A percentile compares a stretch with the other conserved stretches of the same genome.
Conservation (phyloP, 2,797 vertebrate genomes). For the Aratinga solstitialis region DNA sequence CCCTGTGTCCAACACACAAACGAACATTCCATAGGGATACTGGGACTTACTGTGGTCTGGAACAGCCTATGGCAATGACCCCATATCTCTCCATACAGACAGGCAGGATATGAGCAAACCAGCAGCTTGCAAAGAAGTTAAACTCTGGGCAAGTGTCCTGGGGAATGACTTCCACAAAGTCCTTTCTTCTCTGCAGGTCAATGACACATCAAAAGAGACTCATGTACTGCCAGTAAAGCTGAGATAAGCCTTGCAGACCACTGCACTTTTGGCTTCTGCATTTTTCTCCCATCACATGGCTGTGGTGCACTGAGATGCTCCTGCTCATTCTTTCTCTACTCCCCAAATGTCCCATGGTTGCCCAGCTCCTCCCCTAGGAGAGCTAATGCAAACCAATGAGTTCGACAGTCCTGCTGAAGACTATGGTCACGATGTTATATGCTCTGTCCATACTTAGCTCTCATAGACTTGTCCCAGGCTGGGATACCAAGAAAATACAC, state of each 20-base stretch:
- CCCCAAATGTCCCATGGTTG: not conserved
- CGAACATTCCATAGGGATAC: not conserved
- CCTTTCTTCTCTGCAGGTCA: not conserved
- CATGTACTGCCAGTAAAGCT: not conserved
- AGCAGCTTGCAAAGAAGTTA: not conserved
- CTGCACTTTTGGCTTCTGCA: not conserved
- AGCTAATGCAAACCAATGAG: not conserved
- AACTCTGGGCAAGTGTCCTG: not conserved
- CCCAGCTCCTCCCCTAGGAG: not conserved
- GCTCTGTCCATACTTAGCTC: rapidly evolving
- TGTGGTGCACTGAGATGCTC: not conserved
- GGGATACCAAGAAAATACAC: not conserved
- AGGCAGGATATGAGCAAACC: not conserved
- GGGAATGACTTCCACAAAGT: not conserved
- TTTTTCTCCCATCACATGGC: not conserved
- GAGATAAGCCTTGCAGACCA: conserved; percentile 35
- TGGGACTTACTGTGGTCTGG: not conserved
- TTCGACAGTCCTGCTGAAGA: not conserved
- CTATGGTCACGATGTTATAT: rapidly evolving
- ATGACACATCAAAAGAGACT: conserved; percentile 35
- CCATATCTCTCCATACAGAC: not conserved
- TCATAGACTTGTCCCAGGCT: rapidly evolving
- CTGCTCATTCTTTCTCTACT: not conserved
- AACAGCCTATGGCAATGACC: not conserved
- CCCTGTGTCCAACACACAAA: not conserved